A percentile compares a stretch with the other conserved stretches of the same genome.
phyloP scores from a whole-genome alignment of 1,140 invertebrate species.

The Drosophila santomea region DNA sequence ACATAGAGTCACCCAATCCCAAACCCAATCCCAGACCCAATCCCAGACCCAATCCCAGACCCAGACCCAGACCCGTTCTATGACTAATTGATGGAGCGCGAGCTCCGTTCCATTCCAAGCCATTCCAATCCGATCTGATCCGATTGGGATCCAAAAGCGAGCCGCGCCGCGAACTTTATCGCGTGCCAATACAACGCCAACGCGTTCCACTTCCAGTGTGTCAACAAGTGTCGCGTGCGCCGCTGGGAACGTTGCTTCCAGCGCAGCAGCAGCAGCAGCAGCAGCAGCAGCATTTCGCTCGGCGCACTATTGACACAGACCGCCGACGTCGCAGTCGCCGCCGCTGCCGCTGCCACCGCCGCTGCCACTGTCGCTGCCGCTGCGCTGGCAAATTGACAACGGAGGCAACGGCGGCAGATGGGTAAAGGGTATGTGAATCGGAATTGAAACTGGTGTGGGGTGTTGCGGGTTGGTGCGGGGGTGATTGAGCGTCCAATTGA shows the following conservation, averaged over 20 bases:
- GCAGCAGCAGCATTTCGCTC: too few species aligned
- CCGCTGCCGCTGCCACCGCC: neutral
- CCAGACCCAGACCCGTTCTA: conserved; percentile 5
- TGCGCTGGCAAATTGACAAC: conserved; percentile 19
- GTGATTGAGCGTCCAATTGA: neutral
- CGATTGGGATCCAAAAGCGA: neutral
- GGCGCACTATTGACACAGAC: too few species aligned
- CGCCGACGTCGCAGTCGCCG: too few species aligned
- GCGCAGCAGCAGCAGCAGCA: conserved; percentile 1
- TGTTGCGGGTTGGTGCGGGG: neutral
- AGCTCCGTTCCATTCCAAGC: neutral
- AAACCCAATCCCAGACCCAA: too few species aligned
- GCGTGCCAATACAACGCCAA: conserved; percentile 51
- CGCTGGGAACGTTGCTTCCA: conserved; percentile 42
- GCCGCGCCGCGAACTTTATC: conserved; percentile 47
- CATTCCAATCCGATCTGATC: too few species aligned
- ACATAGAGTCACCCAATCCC: conserved; percentile 1
- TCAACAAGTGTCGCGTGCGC: conserved; percentile 75
- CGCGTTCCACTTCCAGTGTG: conserved; percentile 29
- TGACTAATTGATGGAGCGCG: conserved; percentile 52
- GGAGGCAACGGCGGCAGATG: neutral
- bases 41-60: neutral
- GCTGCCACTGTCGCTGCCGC: neutral
- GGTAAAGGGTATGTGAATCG: neutral
- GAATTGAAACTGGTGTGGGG: neutral